These are phyloP conservation scores for Troilus luridus DNA, from an alignment of 2,888 invertebrate genomes.

Conservation along the genomic window DNA sequence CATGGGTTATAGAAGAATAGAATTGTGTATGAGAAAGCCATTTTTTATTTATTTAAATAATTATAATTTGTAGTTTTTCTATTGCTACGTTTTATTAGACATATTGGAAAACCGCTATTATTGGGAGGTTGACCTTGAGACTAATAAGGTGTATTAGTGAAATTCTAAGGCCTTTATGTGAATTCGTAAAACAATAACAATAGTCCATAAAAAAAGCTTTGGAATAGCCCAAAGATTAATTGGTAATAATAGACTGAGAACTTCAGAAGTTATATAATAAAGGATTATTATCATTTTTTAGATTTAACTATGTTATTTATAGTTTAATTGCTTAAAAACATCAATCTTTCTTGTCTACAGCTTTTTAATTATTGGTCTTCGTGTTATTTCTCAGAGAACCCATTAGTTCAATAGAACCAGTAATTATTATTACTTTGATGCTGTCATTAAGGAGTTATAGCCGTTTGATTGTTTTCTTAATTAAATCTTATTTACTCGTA, in stretches of 20 bases:
- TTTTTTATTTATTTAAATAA: too few relatives aligned
- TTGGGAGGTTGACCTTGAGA: too few relatives aligned
- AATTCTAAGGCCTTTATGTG: not conserved
- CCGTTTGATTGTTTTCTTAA: not conserved
- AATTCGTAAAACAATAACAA: not conserved
- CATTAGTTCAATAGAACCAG: not conserved
- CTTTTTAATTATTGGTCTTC: not conserved
- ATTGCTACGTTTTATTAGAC: too few relatives aligned
- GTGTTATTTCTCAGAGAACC: not conserved
- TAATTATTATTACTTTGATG: not conserved
- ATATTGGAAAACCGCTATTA: too few relatives aligned
- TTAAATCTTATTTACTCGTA: not conserved
- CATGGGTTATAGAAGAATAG: too few relatives aligned
- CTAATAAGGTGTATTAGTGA: too few relatives aligned
- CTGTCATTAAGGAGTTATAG: not conserved
- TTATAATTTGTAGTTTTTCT: too few relatives aligned
- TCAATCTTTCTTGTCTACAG: not conserved
- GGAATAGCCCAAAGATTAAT: not conserved
- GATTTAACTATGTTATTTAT: not conserved
- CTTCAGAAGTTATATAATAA: not conserved
- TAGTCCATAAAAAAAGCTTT: not conserved
- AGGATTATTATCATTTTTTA: not conserved
- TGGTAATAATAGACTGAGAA: not conserved
- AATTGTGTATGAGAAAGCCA: too few relatives aligned
- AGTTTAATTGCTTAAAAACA: not conserved